Conservation (phyloP, 2,888 invertebrate species). For the Polylopha cassiicola region DNA sequence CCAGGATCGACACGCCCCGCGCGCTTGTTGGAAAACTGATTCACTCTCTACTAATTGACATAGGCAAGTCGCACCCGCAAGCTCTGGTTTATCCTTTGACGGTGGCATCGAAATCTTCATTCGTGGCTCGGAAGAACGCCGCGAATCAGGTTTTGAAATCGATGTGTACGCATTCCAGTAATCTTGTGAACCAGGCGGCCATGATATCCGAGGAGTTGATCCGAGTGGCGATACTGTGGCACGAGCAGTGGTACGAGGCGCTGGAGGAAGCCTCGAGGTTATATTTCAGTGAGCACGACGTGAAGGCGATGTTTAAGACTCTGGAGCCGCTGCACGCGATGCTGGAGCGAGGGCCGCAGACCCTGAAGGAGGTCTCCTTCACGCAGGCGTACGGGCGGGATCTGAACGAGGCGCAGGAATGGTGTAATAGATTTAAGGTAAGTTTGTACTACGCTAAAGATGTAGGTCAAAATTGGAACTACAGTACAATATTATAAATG, state of each 20-base stretch:
- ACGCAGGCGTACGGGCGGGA: constrained; percentile 97
- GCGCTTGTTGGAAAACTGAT: constrained; percentile 93
- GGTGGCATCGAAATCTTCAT: constrained; percentile 96
- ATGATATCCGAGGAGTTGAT: constrained; percentile 98
- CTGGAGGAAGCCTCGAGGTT: constrained; percentile 94
- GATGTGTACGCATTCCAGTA: constrained; percentile 96
- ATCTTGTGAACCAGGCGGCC: constrained; percentile 95
- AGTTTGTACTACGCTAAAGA: constrained; percentile 8
- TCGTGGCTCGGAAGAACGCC: constrained; percentile 88
- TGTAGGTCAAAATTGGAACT: too few relatives aligned
- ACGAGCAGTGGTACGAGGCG: constrained; percentile 99
- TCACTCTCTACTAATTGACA: constrained; percentile 94
- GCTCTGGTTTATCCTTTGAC: constrained; percentile 98
- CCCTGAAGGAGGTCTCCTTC: constrained; percentile 97
- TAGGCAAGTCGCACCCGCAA: constrained; percentile 98
- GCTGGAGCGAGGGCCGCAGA: constrained; percentile 96
- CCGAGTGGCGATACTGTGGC: constrained; percentile 98
- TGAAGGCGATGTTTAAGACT: constrained; percentile 97
- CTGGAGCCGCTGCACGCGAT: constrained; percentile 96
- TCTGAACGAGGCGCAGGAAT: constrained; percentile 94
- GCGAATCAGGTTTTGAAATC: constrained; percentile 96
- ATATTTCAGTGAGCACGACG: constrained; percentile 97
- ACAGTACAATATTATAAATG: too few relatives aligned
- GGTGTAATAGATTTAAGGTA: constrained; percentile 93
- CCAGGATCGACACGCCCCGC: constrained; percentile 96